Conservation (phyloP, 2,888 invertebrate species). For the Rhogogaster chlorosoma region DNA sequence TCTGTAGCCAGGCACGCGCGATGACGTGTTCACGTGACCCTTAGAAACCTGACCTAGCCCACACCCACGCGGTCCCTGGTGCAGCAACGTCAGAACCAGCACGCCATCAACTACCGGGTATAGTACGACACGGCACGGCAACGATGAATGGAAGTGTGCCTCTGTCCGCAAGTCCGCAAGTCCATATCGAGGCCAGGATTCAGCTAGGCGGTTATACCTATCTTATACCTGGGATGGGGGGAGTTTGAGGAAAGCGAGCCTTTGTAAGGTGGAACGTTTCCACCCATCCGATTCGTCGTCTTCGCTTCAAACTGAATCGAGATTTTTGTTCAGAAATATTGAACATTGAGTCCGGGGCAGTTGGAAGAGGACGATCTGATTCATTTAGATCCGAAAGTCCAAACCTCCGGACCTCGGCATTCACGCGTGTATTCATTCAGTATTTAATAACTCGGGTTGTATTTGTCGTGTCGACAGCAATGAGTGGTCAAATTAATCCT, state of each 20-base stretch:
- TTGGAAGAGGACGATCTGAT: too few species aligned
- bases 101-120: constrained; percentile 57
- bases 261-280: not conserved
- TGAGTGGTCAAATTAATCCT: too few species aligned
- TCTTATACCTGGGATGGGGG: not conserved
- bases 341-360: not conserved
- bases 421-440: too few species aligned
- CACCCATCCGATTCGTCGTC: not conserved
- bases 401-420: too few species aligned
- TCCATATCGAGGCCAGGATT: not conserved
- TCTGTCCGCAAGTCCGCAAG: constrained; percentile 19
- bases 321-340: not conserved
- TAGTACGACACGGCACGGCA: constrained; percentile 40
- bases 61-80: constrained; percentile 58
- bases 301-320: not conserved
- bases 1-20: constrained; percentile 68
- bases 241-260: not conserved
- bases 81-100: constrained; percentile 55
- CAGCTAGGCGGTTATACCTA: constrained; percentile 36
- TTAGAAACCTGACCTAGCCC: constrained; percentile 75
- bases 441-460: too few species aligned
- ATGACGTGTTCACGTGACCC: constrained; percentile 74
- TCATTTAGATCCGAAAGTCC: too few species aligned
- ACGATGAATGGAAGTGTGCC: constrained; percentile 31
- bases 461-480: too few species aligned